Conservation (phyloP, 2,888 invertebrate genomes). For the Papilio gigon region DNA sequence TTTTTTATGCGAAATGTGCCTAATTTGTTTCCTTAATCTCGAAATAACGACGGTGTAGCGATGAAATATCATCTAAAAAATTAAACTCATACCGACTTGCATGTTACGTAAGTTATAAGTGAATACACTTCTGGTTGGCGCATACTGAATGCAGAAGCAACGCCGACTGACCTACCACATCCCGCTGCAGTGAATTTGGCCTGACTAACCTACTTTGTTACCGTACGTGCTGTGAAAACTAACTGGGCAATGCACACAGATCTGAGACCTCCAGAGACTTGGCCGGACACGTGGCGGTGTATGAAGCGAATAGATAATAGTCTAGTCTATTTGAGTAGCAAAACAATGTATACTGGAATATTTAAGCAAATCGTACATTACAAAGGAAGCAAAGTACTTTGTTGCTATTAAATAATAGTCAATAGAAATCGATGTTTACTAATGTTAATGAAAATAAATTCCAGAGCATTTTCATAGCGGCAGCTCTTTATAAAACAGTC, state of each 20-base stretch:
- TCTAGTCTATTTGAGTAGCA: neutral
- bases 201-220: constrained; percentile 37
- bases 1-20: too few species aligned
- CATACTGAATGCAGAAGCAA: constrained; percentile 32
- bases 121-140: constrained; percentile 5
- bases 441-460: neutral
- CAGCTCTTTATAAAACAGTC: neutral
- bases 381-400: too few species aligned
- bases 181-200: constrained; percentile 39
- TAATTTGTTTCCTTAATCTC: too few species aligned
- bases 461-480: too few species aligned
- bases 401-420: too few species aligned
- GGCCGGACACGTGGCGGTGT: neutral
- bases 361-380: neutral
- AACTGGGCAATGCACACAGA: neutral
- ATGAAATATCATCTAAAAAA: too few species aligned
- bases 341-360: neutral
- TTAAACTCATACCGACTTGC: neutral
- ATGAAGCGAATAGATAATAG: neutral
- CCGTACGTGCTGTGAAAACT: constrained; percentile 34
- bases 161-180: constrained; percentile 31
- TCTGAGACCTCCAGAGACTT: constrained; percentile 14
- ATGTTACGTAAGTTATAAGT: constrained; percentile 5
- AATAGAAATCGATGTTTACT: neutral
- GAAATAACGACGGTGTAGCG: too few species aligned